Conservation (phyloP, 2,888 invertebrate species). For the Glyphotaelius pellucidus region DNA sequence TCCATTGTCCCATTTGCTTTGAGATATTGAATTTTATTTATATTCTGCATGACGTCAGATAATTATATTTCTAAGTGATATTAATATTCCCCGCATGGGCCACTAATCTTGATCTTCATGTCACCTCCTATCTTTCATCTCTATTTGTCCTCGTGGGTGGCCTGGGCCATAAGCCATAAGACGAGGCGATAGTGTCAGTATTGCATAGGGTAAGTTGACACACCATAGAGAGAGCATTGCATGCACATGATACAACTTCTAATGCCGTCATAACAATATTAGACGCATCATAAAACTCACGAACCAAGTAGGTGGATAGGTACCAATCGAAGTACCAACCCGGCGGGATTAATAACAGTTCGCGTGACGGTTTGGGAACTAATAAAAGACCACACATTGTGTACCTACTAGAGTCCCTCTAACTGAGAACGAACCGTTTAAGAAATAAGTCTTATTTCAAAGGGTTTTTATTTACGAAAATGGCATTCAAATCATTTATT, state of each 20-base stretch:
- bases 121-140: neutral
- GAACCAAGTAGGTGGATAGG: no score
- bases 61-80: neutral
- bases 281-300: neutral
- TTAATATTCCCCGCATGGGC: neutral
- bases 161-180: neutral
- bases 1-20: neutral
- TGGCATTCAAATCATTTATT: no score
- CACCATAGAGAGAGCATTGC: neutral
- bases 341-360: neutral
- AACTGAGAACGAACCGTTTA: no score
- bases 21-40: neutral
- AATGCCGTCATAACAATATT: constrained; percentile 2
- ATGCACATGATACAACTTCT: constrained; percentile 2
- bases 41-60: neutral
- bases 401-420: no score
- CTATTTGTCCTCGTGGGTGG: neutral
- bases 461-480: no score
- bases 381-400: neutral
- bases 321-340: neutral
- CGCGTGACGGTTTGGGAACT: neutral
- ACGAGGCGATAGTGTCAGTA: neutral
- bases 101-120: neutral
- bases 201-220: neutral
- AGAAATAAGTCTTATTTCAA: no score